Evolutionary conservation across 2,888 invertebrate genomes (phyloP), one percentile per base, ranked within the genome.

Genomic region (Heteromyza rotundicornis): DNA sequence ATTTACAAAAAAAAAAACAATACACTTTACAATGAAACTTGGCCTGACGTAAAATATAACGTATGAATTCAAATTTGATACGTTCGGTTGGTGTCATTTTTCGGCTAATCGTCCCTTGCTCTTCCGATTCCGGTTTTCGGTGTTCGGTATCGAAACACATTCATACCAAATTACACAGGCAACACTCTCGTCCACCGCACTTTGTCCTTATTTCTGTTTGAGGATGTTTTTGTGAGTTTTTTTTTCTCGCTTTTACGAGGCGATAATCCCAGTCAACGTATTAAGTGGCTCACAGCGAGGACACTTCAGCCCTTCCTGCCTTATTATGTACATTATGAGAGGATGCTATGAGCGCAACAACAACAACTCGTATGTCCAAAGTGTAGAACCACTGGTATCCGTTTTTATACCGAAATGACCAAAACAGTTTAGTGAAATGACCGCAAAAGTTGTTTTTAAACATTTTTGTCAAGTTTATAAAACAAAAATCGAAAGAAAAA

Each of bases 361-460:
- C n/a, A n/a, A n/a, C n/a, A n/a, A n/a, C n/a, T n/a, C n/a, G n/a
- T n/a, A n/a, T n/a, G n/a, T n/a, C n/a, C n/a, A n/a, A n/a, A n/a
- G n/a, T n/a, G n/a, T n/a, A n/a, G n/a, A n/a, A n/a, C n/a, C n/a
- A n/a, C n/a, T 40, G 40, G 40, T 8, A 14, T 12, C 40, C n/a
- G 22, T 40, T 49, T n/a, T 44, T 44, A 19, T 47, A 40, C 40
- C 14, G 17, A 22, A 20, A 55, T 40, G 22, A 23, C 36, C n/a
- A 51, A 64, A 65, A 47, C 47, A 69, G 67, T 75, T 74, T 74
- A 75, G 75, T 71, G 63, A 74, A 74, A 71, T 74, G 71, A 74
- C 72, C 74, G 65, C 70, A 71, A 71, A 47, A 75, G 71, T 71
- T 74, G 68, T 68, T 71, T 61, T 62, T 60, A 73, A 73, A 73